Percentiles rank a stretch among this genome's conserved stretches.
Conservation (phyloP, 2,113 vertebrate genomes). For the Lampris megalopsis region DNA sequence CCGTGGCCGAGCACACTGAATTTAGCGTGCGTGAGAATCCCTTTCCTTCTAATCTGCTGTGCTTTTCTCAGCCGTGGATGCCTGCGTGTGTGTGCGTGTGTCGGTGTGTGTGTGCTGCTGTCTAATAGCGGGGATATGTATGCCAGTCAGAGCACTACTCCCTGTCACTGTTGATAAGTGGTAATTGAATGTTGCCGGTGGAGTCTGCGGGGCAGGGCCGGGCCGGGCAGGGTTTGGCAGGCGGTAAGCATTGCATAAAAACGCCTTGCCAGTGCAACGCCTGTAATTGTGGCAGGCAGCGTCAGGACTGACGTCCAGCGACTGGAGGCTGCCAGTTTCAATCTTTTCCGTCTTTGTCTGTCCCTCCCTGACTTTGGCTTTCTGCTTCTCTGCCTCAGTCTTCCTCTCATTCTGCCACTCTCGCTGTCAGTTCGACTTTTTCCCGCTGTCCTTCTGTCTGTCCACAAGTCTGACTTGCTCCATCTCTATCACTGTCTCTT, state of each 20-base stretch:
- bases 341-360: not conserved
- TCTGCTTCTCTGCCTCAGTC: conserved; percentile 11
- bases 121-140: conserved; percentile 33
- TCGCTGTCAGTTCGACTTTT: not conserved
- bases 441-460: not conserved
- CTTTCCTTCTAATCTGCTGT: too few species aligned
- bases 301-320: conserved; percentile 17
- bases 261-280: conserved; percentile 33
- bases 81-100: not conserved
- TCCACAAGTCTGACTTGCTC: not conserved
- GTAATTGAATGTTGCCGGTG: conserved; percentile 67
- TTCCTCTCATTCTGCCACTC: not conserved
- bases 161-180: conserved; percentile 63
- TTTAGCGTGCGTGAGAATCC: too few species aligned
- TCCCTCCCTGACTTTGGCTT: not conserved
- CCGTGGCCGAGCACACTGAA: too few species aligned
- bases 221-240: conserved; percentile 28
- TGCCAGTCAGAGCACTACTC: conserved; percentile 51
- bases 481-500: not conserved
- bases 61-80: not conserved
- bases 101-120: conserved; percentile 9
- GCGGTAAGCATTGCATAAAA: conserved; percentile 33
- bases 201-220: conserved; percentile 36
- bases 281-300: conserved; percentile 59
- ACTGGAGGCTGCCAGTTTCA: conserved; percentile 15